Evolutionary conservation across 2,888 invertebrate genomes (phyloP), one percentile per base, ranked within the genome.

Genomic region (Trissonchulus latispiculum): DNA sequence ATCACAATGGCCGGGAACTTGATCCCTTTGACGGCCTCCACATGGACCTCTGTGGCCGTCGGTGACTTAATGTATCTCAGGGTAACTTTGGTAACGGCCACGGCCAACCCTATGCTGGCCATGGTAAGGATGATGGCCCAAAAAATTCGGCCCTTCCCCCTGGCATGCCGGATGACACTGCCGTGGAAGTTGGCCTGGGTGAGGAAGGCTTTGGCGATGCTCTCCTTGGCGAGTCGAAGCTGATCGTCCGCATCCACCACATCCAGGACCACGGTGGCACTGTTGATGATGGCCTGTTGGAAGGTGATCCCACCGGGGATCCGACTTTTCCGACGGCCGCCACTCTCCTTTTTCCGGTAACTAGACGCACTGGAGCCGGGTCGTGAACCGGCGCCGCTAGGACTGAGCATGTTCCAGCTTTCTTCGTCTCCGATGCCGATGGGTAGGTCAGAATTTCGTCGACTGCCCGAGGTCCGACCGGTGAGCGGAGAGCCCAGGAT

Each of bases 101-200:
- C n/a, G 3, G 36, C 36, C n/a, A 68, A 36, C 8, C 69, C 69
- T 8, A 36, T 36, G 8, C 8, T 35, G 15, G 69, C 69, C 28
- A 23, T 35, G 8, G 69, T 36, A 2, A 68, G n/a, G 36, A 68
- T 68, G 3, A 68, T 68, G 35, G 33, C n/a, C 69, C 69, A 68
- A 68, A 68, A 68, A 8, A 68, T 68, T 23, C 69, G 69, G 23
- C 31, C 28, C n/a, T 68, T 68, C 3, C 69, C 69, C 33, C 3
- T 35, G n/a, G 69, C 69, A 33, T 68, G 33, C 23, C 36, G 33
- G 2, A 68, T 15, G 23, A 68, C 69, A n/a, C 69, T 68, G 31
- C 69, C 69, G n/a, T 68, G 69, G 36, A 68, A 68, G n/a, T 36
- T 68, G 28, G 69, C 69, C 36, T 68, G 69, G 36, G 31, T 2